Evolutionary conservation across 2,888 invertebrate genomes (phyloP), one percentile per base, ranked within the genome.

Genomic region (Choreutis nemorana): DNA sequence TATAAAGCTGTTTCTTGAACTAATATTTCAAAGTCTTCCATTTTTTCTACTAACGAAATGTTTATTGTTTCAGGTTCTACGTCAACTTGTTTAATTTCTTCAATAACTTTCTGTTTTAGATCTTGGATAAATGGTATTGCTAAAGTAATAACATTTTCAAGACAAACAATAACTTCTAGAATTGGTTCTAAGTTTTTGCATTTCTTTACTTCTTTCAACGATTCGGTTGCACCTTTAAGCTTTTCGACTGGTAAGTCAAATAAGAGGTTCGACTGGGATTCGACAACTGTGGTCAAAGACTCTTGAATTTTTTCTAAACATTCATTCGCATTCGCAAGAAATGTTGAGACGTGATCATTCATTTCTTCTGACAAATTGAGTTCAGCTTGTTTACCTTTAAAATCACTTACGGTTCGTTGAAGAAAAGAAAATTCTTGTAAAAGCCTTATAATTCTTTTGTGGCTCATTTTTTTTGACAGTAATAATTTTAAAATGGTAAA

Each of bases 391-490:
- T 59, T 55, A 3, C 32, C 29, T 44, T 62, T 62, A 34, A 72
- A 71, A 13, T 55, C 45, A 27, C 44, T 48, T 5, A 72, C 52
- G 2, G 47, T 48, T 26, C 33, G 46, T 40, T 60, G 50, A 3
- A 75, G 36, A 7, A 45, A 48, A 28, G 34, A 51, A 39, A 66
- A 71, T 40, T 72, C 64, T 45, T 72, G 68, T 12, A 73, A 37
- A 15, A 75, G 44, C 34, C 73, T 50, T 30, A 75, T 68, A 8
- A 72, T 36, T 48, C 58, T 63, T 33, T 71, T 75, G 33, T 62
- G 61, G 30, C 48, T 65, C 3, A 57, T 38, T 24, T 50, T 45
- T 38, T 70, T 68, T 14, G 50, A 45, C 25, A 70, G 49, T 6
- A 73, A 48, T 32, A 49, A 55, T 23, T 54, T 46, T 21, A 75